These are phyloP conservation scores for Urocolius indicus DNA, from an alignment of 2,113 vertebrate genomes.

Conservation along the genomic window DNA sequence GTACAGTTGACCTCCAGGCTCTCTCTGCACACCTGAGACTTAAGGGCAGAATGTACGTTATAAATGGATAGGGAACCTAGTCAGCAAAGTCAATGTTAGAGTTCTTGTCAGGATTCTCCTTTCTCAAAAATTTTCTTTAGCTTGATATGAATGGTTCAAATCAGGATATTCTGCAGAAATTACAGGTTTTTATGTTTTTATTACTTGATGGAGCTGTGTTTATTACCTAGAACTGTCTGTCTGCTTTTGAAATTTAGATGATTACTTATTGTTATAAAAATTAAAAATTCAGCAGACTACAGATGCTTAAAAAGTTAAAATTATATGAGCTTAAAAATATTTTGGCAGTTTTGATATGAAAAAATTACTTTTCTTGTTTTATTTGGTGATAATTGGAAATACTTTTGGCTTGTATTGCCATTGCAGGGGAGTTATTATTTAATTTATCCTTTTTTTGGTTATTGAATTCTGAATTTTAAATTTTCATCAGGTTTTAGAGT, in stretches of 20 bases:
- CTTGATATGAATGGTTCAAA: not conserved
- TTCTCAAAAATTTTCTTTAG: not conserved
- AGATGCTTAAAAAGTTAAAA: not conserved
- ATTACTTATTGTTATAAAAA: not conserved
- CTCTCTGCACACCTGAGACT: not conserved
- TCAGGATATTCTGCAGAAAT: not conserved
- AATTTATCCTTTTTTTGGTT: not conserved
- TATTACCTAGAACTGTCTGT: not conserved
- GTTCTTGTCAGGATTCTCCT: not conserved
- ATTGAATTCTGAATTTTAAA: not conserved
- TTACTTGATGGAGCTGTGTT: not conserved
- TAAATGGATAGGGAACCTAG: not conserved
- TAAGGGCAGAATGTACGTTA: not conserved
- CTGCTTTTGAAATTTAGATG: not conserved
- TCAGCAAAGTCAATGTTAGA: not conserved
- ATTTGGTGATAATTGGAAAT: not conserved
- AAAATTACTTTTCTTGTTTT: not conserved
- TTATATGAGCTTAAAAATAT: not conserved
- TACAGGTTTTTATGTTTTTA: not conserved
- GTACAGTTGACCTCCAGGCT: not conserved
- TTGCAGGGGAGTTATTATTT: not conserved
- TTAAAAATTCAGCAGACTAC: not conserved
- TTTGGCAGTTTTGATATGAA: not conserved
- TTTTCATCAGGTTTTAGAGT: not conserved
- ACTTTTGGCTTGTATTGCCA: not conserved